Evolutionary conservation across 2,888 invertebrate species (phyloP), one percentile per base, ranked within the genome.

Genomic region (Nomada hirtipes): DNA sequence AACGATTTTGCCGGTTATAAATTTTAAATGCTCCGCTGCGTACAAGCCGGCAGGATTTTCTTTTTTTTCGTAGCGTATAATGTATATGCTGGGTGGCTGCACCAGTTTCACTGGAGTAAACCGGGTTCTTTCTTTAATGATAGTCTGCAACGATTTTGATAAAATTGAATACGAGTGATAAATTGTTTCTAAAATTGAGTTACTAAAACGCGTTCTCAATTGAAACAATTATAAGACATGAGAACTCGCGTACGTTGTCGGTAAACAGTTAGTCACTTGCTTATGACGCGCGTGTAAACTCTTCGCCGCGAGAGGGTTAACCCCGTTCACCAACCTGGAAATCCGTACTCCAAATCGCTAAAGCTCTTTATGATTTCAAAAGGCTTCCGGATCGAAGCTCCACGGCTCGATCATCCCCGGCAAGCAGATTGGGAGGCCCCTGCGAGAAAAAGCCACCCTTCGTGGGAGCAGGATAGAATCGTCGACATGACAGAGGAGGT

Each of bases 401-500:
- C 55, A 44, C 64, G 50, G 29, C 64, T 55, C 53, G 65, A 80
- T 75, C 68, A 59, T 72, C 60, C 63, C 50, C 4, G 13, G 52
- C 18, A 26, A 59, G 20, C 50, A 26, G 60, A 53, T 1, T 18
- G 47, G 7, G 1, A 23, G 47, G n/a, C 15, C 23, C 18, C 9
- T 13, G 9, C 13, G 13, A n/a, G 57, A 59, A 47, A 69, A 55
- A 59, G 57, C 18, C 18, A 36, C 23, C 11, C 4, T 4, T 11
- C 1, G 36, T 1, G 53, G 20, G 55, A 76, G 64, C 53, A 29
- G 50, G 75, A 61, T 26, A 63, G 68, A 73, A 57, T 60, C 59
- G 57, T 70, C 88, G 83, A 86, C 88, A 88, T 73, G 87, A 88
- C 84, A 85, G 79, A 83, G 86, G 84, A 86, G 86, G 87, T 88